phyloP scores from a whole-genome alignment of 2,797 vertebrate genomes.

The Pristis pectinata region DNA sequence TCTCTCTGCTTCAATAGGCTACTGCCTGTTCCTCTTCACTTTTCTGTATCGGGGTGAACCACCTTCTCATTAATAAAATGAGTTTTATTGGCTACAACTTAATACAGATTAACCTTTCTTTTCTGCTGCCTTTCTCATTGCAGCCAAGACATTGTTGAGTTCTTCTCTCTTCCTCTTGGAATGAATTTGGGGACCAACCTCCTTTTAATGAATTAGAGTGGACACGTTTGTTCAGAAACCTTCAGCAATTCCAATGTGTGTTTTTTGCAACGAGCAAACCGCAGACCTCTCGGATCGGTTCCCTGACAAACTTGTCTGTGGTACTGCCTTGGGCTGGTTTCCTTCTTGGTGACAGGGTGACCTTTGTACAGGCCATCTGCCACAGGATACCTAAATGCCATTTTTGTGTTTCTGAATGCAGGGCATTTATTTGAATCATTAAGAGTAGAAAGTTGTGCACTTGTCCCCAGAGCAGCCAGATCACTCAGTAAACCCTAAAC shows the following conservation, averaged over 20 bases:
- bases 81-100: too few relatives aligned
- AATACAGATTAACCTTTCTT: too few relatives aligned
- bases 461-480: neutral
- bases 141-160: too few relatives aligned
- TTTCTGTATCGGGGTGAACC: neutral
- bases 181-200: too few relatives aligned
- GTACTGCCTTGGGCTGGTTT: neutral
- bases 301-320: neutral
- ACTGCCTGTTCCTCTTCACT: neutral
- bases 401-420: neutral
- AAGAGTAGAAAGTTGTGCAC: neutral
- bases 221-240: too few relatives aligned
- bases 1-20: neutral
- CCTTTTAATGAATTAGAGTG: too few relatives aligned
- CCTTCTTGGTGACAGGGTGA: neutral
- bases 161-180: too few relatives aligned
- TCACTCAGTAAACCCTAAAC: neutral
- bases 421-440: neutral
- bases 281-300: too few relatives aligned
- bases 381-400: neutral
- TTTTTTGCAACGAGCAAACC: too few relatives aligned
- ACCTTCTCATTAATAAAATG: too few relatives aligned
- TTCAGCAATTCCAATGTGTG: too few relatives aligned
- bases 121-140: too few relatives aligned
- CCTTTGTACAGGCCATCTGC: neutral